A percentile compares a stretch with the other conserved stretches of the same genome.
Evolutionary conservation across 2,797 vertebrate genomes (phyloP).

Genomic region (Hoplostethus mediterraneus): DNA sequence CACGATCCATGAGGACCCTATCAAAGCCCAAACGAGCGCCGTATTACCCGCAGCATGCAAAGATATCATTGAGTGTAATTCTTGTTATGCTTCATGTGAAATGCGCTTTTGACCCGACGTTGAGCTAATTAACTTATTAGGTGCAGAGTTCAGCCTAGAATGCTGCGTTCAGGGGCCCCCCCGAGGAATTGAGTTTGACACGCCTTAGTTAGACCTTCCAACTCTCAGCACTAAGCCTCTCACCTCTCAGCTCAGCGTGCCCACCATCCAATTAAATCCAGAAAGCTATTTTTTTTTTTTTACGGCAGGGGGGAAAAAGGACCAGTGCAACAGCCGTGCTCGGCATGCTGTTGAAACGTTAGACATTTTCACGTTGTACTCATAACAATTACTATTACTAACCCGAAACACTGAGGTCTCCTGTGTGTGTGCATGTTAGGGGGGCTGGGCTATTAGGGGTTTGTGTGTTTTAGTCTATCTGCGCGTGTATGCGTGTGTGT

Average conservation of each 20-base stretch:
- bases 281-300: slow-evolving; percentile 61
- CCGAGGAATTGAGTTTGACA: slow-evolving; percentile 77
- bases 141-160: slow-evolving; percentile 63
- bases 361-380: slow-evolving; percentile 68
- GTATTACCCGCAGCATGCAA: slow-evolving; percentile 41
- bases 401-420: slow-evolving; percentile 48
- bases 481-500: neutral
- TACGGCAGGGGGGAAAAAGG: slow-evolving; percentile 48
- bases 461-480: neutral
- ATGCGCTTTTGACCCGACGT: slow-evolving; percentile 60
- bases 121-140: slow-evolving; percentile 79
- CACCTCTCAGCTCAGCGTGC: slow-evolving; percentile 72
- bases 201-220: slow-evolving; percentile 73
- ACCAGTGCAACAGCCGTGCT: slow-evolving; percentile 58
- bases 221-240: slow-evolving; percentile 75
- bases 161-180: slow-evolving; percentile 55
- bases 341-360: slow-evolving; percentile 67
- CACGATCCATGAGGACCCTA: slow-evolving; percentile 16
- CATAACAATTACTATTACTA: slow-evolving; percentile 66
- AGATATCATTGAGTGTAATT: slow-evolving; percentile 62
- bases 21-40: slow-evolving; percentile 40
- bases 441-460: slow-evolving; percentile 5
- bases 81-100: slow-evolving; percentile 50
- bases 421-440: neutral
- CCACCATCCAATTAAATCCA: slow-evolving; percentile 81